These are phyloP conservation scores for Rhea pennata DNA, from an alignment of 2,113 vertebrate species.

Conservation along the genomic window DNA sequence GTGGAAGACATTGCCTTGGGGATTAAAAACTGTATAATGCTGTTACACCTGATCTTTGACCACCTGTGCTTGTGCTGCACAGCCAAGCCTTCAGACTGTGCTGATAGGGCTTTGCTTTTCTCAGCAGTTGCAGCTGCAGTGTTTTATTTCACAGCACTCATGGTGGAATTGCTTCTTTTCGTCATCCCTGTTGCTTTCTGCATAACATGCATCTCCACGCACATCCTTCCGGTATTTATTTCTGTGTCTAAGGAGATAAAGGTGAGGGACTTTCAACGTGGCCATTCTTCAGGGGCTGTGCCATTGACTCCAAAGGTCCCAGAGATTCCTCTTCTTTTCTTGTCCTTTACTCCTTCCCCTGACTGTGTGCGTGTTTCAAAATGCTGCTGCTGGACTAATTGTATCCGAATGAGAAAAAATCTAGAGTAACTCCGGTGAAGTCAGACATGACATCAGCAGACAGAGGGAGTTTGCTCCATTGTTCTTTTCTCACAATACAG, in stretches of 20 bases:
- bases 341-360: background rate
- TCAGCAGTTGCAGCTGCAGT: background rate
- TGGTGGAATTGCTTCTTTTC: background rate
- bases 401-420: background rate
- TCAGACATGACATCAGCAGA: background rate
- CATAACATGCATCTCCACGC: fast-evolving
- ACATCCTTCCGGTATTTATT: background rate
- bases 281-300: background rate
- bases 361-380: background rate
- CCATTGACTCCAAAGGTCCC: background rate
- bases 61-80: conserved; percentile 4
- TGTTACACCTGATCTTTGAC: background rate
- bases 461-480: background rate
- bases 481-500: background rate
- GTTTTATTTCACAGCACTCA: background rate
- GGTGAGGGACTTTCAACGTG: background rate
- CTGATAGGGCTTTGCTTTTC: conserved; percentile 23
- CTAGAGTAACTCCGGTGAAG: background rate
- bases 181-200: background rate
- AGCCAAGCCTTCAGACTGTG: background rate
- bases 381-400: background rate
- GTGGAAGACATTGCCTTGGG: background rate
- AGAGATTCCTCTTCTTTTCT: background rate
- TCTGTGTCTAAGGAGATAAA: background rate
- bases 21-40: background rate